These are phyloP conservation scores for Andrena marginata DNA, from an alignment of 2,888 invertebrate genomes.

Conservation along the genomic window DNA sequence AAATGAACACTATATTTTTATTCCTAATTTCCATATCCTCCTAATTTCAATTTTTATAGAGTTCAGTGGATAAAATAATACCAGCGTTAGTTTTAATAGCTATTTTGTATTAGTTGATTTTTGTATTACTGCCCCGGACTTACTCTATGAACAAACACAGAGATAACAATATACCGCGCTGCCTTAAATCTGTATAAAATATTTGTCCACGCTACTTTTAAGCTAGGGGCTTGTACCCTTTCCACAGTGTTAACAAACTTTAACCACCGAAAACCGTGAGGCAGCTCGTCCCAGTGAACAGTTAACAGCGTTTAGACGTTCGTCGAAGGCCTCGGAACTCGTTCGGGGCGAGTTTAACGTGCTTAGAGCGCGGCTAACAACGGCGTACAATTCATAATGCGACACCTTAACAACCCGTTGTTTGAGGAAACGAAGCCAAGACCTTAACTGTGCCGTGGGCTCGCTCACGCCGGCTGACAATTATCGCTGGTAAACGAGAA, in stretches of 20 bases:
- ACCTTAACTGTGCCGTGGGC: slow-evolving; percentile 4
- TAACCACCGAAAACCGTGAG: neutral
- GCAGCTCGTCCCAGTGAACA: neutral
- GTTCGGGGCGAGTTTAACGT: neutral
- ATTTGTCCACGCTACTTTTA: no score
- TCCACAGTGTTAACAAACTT: slow-evolving; percentile 1
- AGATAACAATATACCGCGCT: no score
- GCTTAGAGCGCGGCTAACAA: neutral
- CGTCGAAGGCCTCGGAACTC: neutral
- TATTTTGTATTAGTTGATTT: no score
- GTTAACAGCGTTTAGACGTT: neutral
- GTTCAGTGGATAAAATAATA: no score
- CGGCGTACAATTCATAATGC: neutral
- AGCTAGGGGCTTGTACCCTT: neutral
- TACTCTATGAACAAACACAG: no score
- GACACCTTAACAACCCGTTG: neutral
- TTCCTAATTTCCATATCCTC: no score
- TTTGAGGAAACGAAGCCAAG: neutral
- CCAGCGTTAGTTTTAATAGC: no score
- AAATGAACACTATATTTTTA: no score
- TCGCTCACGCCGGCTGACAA: slow-evolving; percentile 18
- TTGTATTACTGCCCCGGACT: no score
- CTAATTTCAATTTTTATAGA: no score
- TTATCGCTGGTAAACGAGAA: slow-evolving; percentile 17
- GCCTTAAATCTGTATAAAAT: no score